Conservation (phyloP, 2,797 vertebrate species). For the Limnodromus scolopaceus region DNA sequence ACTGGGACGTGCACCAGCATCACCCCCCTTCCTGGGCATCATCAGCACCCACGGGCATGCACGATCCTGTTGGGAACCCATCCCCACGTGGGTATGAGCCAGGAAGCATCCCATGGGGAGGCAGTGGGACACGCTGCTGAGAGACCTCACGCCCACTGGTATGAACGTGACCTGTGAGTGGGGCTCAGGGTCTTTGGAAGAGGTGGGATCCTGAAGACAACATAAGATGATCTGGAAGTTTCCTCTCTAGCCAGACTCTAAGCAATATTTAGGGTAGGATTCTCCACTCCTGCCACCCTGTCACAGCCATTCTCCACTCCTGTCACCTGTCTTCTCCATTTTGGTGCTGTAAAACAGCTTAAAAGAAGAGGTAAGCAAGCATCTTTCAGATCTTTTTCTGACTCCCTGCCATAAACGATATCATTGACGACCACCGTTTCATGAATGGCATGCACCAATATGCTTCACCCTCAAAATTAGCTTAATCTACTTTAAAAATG, state of each 20-base stretch:
- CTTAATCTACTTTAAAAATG: background rate
- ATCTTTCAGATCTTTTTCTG: background rate
- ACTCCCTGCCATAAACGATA: background rate
- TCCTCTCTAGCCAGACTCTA: background rate
- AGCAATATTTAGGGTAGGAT: background rate
- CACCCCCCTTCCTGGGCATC: background rate
- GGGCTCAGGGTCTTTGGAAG: background rate
- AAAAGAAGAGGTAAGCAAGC: background rate
- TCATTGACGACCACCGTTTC: background rate
- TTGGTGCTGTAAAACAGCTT: background rate
- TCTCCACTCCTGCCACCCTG: background rate
- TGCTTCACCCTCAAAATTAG: background rate
- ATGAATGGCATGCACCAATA: background rate
- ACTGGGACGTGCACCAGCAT: rapidly evolving
- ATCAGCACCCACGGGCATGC: background rate
- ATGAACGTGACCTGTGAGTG: rapidly evolving
- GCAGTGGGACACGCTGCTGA: background rate
- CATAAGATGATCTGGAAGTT: background rate
- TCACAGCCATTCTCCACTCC: background rate
- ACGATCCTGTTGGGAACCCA: background rate
- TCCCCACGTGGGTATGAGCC: rapidly evolving
- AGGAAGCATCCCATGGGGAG: background rate
- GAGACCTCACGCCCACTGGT: rapidly evolving
- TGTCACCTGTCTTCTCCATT: background rate
- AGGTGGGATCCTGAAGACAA: background rate